phyloP scores from a whole-genome alignment of 2,888 invertebrate species.

The Folsomia candida region DNA sequence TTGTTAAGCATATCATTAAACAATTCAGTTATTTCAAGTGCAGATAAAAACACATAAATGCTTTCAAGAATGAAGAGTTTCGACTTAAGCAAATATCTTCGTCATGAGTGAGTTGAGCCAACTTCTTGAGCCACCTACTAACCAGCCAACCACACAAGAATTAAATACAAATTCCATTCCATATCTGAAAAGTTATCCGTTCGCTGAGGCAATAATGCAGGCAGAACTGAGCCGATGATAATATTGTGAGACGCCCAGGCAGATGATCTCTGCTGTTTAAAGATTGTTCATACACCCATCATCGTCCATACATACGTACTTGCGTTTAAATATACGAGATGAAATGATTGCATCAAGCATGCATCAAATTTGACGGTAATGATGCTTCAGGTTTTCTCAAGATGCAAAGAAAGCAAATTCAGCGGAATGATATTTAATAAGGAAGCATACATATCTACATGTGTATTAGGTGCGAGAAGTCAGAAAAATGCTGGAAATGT shows the following conservation, averaged over 20 bases:
- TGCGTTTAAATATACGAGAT: too few species aligned
- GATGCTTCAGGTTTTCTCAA: neutral
- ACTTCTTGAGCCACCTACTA: too few species aligned
- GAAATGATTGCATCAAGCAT: too few species aligned
- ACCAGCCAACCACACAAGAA: too few species aligned
- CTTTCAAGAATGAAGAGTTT: neutral
- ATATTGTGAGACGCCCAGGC: neutral
- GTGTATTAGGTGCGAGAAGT: too few species aligned
- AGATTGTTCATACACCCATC: too few species aligned
- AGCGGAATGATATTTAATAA: neutral
- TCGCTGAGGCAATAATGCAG: neutral
- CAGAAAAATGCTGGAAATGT: too few species aligned
- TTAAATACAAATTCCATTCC: conserved; percentile 2
- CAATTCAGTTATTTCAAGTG: neutral
- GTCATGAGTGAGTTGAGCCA: neutral
- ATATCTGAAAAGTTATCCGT: conserved; percentile 5
- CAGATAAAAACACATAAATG: neutral
- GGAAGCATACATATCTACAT: too few species aligned
- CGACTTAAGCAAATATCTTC: neutral
- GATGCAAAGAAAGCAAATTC: too few species aligned
- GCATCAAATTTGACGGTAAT: conserved; percentile 8
- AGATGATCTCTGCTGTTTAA: neutral
- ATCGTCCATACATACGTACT: too few species aligned
- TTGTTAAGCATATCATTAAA: conserved; percentile 3
- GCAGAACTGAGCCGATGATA: neutral